These are phyloP conservation scores for Synchiropus splendidus DNA, from an alignment of 2,113 vertebrate genomes.

Conservation along the genomic window DNA sequence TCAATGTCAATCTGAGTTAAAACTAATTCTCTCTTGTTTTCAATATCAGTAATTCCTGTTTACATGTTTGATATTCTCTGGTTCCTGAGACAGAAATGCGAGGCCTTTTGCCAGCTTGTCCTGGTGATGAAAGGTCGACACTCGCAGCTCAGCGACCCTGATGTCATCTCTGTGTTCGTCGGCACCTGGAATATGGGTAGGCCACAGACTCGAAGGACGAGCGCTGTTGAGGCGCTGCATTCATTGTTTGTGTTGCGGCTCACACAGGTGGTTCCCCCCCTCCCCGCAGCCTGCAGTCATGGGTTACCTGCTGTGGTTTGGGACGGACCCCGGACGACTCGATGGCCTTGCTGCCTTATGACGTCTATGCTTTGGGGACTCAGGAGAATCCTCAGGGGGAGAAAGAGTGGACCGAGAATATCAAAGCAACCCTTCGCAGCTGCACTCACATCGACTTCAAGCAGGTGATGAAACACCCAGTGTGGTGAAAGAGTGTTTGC, in stretches of 20 bases:
- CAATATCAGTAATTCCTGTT: no score
- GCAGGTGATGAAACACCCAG: constrained; percentile 52
- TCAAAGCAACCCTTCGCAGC: constrained; percentile 66
- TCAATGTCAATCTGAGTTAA: no score
- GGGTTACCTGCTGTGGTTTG: constrained; percentile 75
- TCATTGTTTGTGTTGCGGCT: neutral
- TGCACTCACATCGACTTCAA: constrained; percentile 74
- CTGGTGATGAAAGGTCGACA: constrained; percentile 76
- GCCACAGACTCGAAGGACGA: neutral
- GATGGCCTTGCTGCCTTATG: constrained; percentile 64
- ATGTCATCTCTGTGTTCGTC: constrained; percentile 75
- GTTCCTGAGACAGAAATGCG: constrained; percentile 68
- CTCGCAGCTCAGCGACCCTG: constrained; percentile 69
- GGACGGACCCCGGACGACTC: constrained; percentile 72
- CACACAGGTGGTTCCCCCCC: constrained; percentile 68
- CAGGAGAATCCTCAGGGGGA: constrained; percentile 84
- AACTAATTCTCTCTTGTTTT: no score
- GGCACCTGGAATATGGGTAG: constrained; percentile 90
- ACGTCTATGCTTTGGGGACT: constrained; percentile 79
- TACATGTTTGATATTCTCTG: neutral
- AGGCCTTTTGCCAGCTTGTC: constrained; percentile 79
- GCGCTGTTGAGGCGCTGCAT: neutral
- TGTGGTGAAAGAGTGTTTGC: no score
- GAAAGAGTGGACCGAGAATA: constrained; percentile 78
- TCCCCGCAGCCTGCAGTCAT: constrained; percentile 71